Percentiles rank a stretch among this genome's conserved stretches.
phyloP scores from a whole-genome alignment of 2,888 invertebrate species.

The Metallyticus violacea region DNA sequence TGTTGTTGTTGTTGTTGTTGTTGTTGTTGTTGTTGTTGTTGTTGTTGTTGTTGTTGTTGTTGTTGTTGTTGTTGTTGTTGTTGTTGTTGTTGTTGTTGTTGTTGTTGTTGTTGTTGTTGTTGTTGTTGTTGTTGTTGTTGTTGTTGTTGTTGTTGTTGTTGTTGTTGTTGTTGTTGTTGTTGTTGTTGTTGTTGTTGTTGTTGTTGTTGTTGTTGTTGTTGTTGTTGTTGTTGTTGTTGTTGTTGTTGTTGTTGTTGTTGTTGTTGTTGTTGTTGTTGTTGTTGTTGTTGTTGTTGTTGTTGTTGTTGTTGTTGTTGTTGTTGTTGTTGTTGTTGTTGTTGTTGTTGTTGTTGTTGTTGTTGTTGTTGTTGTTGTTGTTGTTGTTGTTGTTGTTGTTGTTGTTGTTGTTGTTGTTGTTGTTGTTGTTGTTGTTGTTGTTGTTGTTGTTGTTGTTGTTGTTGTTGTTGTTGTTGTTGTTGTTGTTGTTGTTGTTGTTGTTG shows the following conservation, averaged over 20 bases:
- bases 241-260: not conserved
- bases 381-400: not conserved
- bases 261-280: not conserved
- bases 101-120: not conserved
- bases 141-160: not conserved
- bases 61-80: not conserved
- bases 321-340: not conserved
- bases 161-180: not conserved
- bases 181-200: not conserved
- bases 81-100: not conserved
- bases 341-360: not conserved
- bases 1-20: not conserved
- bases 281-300: not conserved
- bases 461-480: not conserved
- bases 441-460: not conserved
- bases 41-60: not conserved
- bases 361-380: not conserved
- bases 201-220: not conserved
- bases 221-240: not conserved
- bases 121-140: not conserved
- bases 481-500: not conserved
- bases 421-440: not conserved
- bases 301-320: not conserved
- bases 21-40: not conserved
- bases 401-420: not conserved